Base-by-base conservation (phyloP, 2,888 invertebrate species). In the Neoitamus cyanurus region DNA sequence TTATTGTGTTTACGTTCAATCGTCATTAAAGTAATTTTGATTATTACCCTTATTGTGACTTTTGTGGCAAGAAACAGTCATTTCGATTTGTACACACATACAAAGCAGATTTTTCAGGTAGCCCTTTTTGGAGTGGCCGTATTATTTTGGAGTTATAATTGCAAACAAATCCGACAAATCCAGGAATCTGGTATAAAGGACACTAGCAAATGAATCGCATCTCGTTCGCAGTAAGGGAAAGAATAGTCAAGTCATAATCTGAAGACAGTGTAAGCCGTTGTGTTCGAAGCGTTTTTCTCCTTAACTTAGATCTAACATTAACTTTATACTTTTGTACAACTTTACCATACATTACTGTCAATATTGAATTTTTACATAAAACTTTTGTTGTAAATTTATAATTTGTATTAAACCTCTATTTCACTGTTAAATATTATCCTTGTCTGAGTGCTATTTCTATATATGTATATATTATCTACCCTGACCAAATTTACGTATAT, bases 401-500 rank as follows among this genome's bases (percentile, higher is more conserved):
- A 77, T 42, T 77, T 42, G 25, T 77, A 28, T 77, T 77, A 77
- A 77, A 28, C 25, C 15, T 37, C 69, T 46, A 72, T 83, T 83
- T 72, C 13, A 25, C 11, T 75, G 48, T 28, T 75, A 73, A 13
- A 83, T 83, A 48, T 31, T 42, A 37, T 58, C 42, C 80, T 84
- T 36, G 31, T 37, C 11, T 25, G 25, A 77, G 37, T 58, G 28
- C 31, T 84, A 30, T 84, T 58, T 72, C 37, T 69, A n/a, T 58
- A 69, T 80, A 31, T 80, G 34, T 70, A 37, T 48, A 68, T 72
- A 83, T 83, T 72, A 78, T 84, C 86, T 86, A 86, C 86, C 86
- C 86, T 86, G 86, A 83, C 86, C 85, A 86, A 86, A 86, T 85
- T 86, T 86, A 86, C 86, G 86, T 86, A 86, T 86, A 86, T 86